phyloP scores from a whole-genome alignment of 1,140 invertebrate genomes.

The Halictus rubicundus region DNA sequence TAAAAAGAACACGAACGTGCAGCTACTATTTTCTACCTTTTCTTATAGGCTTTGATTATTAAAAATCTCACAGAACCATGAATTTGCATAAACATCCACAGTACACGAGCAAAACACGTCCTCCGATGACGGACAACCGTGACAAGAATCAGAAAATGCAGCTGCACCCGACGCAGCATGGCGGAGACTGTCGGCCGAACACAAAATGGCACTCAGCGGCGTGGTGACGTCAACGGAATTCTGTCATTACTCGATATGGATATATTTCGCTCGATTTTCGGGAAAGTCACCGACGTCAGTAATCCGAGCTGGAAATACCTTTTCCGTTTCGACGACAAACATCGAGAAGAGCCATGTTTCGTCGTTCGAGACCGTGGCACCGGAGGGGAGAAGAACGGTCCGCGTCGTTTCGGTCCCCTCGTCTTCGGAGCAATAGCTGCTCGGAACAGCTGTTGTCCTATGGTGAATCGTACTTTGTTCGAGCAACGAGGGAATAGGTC shows the following conservation, averaged over 20 bases:
- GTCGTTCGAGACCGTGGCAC: conserved; percentile 1
- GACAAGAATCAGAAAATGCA: background rate
- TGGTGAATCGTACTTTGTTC: conserved; percentile 55
- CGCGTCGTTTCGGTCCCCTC: conserved; percentile 55
- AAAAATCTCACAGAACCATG: no score
- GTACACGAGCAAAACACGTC: no score
- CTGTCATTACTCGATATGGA: background rate
- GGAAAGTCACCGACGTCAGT: background rate
- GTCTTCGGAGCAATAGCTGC: conserved; percentile 55
- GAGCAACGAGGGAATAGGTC: conserved; percentile 50
- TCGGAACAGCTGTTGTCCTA: conserved; percentile 68
- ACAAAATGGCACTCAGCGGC: background rate
- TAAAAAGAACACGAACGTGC: no score
- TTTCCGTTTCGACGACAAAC: background rate
- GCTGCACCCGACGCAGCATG: background rate
- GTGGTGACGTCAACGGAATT: conserved; percentile 4
- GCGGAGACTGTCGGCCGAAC: background rate
- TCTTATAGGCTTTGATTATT: no score
- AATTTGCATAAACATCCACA: no score
- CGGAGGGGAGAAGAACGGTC: conserved; percentile 38
- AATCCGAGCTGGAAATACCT: conserved; percentile 19
- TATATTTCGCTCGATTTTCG: background rate
- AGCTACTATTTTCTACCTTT: no score
- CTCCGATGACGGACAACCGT: no score
- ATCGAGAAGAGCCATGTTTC: conserved; percentile 38